Evolutionary conservation across 30 jellyfish, hydroid and myxozoan species (phyloP).

Genomic region (Hydractinia symbiolongicarpus): DNA sequence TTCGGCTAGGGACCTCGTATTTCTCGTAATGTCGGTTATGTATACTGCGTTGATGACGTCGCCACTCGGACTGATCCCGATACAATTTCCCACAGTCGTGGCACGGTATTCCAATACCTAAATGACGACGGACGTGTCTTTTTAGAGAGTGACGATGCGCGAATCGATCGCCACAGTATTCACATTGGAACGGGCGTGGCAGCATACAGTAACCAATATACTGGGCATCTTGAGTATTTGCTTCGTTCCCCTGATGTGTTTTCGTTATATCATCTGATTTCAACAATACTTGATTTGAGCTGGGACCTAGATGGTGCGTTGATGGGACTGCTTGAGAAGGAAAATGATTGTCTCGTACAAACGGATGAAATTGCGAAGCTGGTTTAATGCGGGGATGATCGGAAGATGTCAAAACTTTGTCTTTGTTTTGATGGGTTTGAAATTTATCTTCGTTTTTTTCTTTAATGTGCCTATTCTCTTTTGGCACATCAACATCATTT

Average conservation of each 20-base stretch:
- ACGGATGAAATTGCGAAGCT: not conserved
- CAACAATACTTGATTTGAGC: not conserved
- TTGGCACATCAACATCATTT: conserved; percentile 10
- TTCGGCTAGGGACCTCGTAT: conserved; percentile 39
- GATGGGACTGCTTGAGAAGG: not conserved
- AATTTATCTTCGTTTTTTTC: not conserved
- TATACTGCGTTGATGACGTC: conserved; percentile 40
- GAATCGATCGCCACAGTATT: conserved; percentile 43
- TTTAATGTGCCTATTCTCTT: not conserved
- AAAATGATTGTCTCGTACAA: not conserved
- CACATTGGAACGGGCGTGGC: conserved; percentile 50
- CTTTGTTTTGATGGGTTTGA: not conserved
- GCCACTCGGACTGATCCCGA: conserved; percentile 46
- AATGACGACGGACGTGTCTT: conserved; percentile 41
- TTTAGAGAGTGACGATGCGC: conserved; percentile 47
- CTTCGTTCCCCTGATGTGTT: not conserved
- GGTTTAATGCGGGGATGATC: not conserved
- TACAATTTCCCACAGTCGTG: conserved; percentile 38
- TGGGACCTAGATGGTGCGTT: conserved; percentile 1
- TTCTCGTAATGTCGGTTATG: conserved; percentile 46
- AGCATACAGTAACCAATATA: conserved; percentile 31
- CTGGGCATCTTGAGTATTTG: conserved; percentile 8
- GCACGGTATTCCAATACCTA: conserved; percentile 42
- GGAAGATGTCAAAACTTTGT: not conserved
- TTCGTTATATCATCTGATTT: not conserved